Base-by-base conservation (phyloP, 2,113 vertebrate genomes). In the Haplochromis burtoni region DNA sequence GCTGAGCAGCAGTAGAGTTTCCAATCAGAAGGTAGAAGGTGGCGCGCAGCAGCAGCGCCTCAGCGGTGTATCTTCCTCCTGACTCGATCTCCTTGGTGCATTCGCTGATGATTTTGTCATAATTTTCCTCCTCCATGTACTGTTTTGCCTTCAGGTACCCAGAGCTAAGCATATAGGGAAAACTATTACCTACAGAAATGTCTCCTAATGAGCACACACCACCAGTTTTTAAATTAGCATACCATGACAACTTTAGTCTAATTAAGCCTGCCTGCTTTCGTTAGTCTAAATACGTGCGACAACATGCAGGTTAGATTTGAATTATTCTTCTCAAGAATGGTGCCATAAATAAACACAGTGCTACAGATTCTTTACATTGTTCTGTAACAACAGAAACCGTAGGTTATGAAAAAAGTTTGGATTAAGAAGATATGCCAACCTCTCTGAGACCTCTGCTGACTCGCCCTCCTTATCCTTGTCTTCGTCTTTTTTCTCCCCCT, bases 41-140 rank as follows among this genome's bases (percentile, higher is more conserved):
- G 88, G 99, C 98, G 57, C 99, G 96, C 55, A 99, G 96, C 89
- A 99, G 94, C 91, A 99, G 96, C 19, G 98, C 99, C 96, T 99
- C 99, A 7, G 98, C 98, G 24, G 95, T 95, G 95, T 98, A 98
- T 93, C 97, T 97, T 57, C 99, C 98, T 61, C 96, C 95, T 14
- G 97, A 97, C 59, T 99, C 98, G 9, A 99, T 96, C 96, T 99
- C 99, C 96, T 99, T 99, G 87, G 97, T 99, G 96, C 97, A 98
- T 93, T 99, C 99, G 45, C 98, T 99, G 96, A 99, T 98, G 89
- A 99, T 99, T 96, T 99, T 99, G 94, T 99, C 99, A 42, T 99
- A 99, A 92, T 99, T 99, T 95, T 99, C 99, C 95, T 99, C 99
- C 92, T 99, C 98, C 98, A 99, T 99, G 93, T 98, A 99, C 92